Evolutionary conservation across 2,888 invertebrate genomes (phyloP).

Genomic region (Ormyrus nitidulus): DNA sequence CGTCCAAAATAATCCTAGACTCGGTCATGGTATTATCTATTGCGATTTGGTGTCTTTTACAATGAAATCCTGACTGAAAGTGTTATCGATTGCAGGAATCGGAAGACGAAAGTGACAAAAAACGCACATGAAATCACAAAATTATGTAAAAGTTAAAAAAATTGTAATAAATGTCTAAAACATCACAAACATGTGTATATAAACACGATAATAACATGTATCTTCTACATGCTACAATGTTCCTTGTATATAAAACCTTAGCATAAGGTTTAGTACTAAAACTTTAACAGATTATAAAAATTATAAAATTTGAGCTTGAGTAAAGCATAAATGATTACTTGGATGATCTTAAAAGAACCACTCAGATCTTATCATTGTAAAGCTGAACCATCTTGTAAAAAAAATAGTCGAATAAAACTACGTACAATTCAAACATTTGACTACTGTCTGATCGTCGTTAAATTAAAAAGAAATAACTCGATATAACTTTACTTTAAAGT

Average conservation of each 20-base stretch:
- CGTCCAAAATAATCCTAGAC: slow-evolving; percentile 5
- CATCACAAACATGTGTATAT: slow-evolving; percentile 48
- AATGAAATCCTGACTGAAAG: slow-evolving; percentile 1
- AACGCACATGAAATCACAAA: slow-evolving; percentile 32
- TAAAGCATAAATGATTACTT: slow-evolving; percentile 25
- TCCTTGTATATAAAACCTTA: slow-evolving; percentile 37
- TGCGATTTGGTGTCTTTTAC: not conserved
- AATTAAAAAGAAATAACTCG: slow-evolving; percentile 7
- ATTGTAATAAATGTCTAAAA: slow-evolving; percentile 43
- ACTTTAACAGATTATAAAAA: slow-evolving; percentile 35
- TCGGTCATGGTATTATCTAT: slow-evolving; percentile 39
- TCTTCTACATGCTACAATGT: slow-evolving; percentile 33
- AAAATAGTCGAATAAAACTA: no score
- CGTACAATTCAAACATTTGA: no score
- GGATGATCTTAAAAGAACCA: slow-evolving; percentile 25
- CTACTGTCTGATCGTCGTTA: not conserved
- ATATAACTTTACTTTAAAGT: slow-evolving; percentile 9
- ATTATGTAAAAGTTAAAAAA: slow-evolving; percentile 35
- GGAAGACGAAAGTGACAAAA: slow-evolving; percentile 34
- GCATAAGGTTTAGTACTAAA: slow-evolving; percentile 33
- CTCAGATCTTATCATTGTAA: slow-evolving; percentile 39
- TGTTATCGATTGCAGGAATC: slow-evolving; percentile 8
- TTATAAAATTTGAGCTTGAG: slow-evolving; percentile 39
- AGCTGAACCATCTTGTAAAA: not conserved
- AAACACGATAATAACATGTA: slow-evolving; percentile 44